Evolutionary conservation across 2,113 vertebrate species (phyloP), one percentile per base, ranked within the genome.

Genomic region (Rostratula benghalensis): DNA sequence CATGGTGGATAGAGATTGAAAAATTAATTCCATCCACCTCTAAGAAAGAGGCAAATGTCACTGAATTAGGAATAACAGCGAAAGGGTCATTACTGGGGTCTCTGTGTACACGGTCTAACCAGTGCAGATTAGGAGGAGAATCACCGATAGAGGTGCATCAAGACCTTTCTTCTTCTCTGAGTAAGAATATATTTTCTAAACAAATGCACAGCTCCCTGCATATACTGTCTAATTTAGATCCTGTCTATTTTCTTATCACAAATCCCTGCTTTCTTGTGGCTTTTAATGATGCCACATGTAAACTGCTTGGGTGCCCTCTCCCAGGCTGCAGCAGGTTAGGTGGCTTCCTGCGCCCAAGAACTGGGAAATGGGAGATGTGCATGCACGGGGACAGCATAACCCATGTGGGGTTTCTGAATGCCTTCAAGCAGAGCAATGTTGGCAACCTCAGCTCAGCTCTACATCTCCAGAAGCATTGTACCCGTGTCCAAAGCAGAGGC

Each of bases 21-120:
- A 94, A 94, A 91, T 94, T 96, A 94, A 96, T 96, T 95, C 83
- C 65, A 67, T 22, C n/a, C 0, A 0, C 57, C 39, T 88, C 76
- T 61, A 61, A 91, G 87, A 86, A 91, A 31, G 68, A 71, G 63
- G 45, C 24, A 87, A 94, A 93, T 94, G 86, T 71, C 89, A 86
- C 63, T 28, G 81, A 59, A 60, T 86, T 75, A 64, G 37, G 48
- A 77, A 85, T 81, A 84, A 43, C 57, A 90, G 73, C 31, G 60
- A 71, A 74, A 19, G n/a, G 64, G 71, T 76, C 81, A 69, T 46
- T 82, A 7, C 30, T 54, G 33, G 54, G 73, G 61, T 61, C 61
- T 68, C 13, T 0, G 13, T 18, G 43, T 39, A 65, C 64, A 35
- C 0, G 0, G 68, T 24, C 67, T 50, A 39, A 74, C 43, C 45